Conservation (phyloP, 1,140 invertebrate species). For the Drosophila willistoni region DNA sequence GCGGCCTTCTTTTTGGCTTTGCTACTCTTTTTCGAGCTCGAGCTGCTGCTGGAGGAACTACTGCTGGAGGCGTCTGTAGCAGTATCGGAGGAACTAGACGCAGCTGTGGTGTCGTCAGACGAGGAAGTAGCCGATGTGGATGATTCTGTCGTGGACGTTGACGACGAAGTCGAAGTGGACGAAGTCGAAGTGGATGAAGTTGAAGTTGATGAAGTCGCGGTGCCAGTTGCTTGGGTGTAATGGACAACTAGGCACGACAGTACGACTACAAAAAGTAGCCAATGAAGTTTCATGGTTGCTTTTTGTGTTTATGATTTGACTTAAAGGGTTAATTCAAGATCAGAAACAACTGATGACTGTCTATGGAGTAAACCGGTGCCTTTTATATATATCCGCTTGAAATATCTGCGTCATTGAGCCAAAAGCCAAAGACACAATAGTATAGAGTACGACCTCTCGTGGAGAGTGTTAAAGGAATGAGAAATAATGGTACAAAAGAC, state of each 20-base stretch:
- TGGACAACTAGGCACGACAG: neutral
- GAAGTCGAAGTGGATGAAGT: neutral
- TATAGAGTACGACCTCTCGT: neutral
- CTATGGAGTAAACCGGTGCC: neutral
- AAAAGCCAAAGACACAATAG: neutral
- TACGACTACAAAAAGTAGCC: constrained; percentile 1
- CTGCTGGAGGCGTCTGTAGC: constrained; percentile 2
- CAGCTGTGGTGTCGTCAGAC: constrained; percentile 6
- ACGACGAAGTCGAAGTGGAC: neutral
- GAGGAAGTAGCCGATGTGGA: constrained; percentile 6
- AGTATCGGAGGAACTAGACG: neutral
- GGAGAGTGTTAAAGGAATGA: neutral
- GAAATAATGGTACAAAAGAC: neutral
- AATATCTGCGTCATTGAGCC: neutral
- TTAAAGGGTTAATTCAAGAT: constrained; percentile 1
- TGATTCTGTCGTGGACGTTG: neutral
- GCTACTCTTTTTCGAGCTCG: constrained; percentile 1
- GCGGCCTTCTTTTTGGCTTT: constrained; percentile 10
- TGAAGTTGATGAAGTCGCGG: neutral
- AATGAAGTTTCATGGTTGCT: neutral
- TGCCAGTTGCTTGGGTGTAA: neutral
- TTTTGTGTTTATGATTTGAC: neutral
- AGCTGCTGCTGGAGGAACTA: constrained; percentile 9
- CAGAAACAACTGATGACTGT: constrained; percentile 8
- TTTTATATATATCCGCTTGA: neutral